Evolutionary conservation across 1,140 invertebrate species (phyloP), one percentile per base, ranked within the genome.

Genomic region (Sminthurinus signatus): DNA sequence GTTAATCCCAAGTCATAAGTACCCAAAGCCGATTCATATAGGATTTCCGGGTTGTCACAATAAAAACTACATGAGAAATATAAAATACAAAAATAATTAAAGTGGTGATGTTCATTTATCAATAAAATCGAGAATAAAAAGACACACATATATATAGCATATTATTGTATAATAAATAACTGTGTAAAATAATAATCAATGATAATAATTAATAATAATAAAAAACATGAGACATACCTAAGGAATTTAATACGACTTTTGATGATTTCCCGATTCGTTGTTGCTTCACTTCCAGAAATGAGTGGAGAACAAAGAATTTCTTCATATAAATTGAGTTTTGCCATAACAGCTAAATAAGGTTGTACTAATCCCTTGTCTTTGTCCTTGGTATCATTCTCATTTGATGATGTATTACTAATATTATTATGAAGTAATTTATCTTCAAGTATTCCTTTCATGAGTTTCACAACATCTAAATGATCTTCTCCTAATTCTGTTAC

Each of bases 11-110:
- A 31, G 50, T 72, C 67, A 39, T 72, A 72, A 12, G 70, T 72
- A 19, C 70, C 70, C n/a, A 72, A 50, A 3, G 70, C 64, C 0
- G 70, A 56, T 43, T 72, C 70, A 57, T 64, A 72, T 17, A 72
- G 46, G 28, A 64, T 62, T 39, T 72, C 70, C 4, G 64, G 51
- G 51, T 72, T 72, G 17, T 72, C 67, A 25, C 68, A 66, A 43
- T 72, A 72, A 61, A 69, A 72, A 55, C 70, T 72, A 25, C 12
- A 52, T n/a, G 46, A 52, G 25, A 54, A 19, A 44, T 31, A 51
- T 27, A 44, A 60, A 44, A 17, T 59, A 8, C 39, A 39, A 61
- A 15, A 12, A 19, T 32, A 50, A 42, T 21, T 51, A 28, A 32
- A 36, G 19, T 44, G 12, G 8, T 31, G n/a, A 55, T 27, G 17